Evolutionary conservation across 1,140 invertebrate genomes (phyloP).

Genomic region (Pemphigus obesinymphae): DNA sequence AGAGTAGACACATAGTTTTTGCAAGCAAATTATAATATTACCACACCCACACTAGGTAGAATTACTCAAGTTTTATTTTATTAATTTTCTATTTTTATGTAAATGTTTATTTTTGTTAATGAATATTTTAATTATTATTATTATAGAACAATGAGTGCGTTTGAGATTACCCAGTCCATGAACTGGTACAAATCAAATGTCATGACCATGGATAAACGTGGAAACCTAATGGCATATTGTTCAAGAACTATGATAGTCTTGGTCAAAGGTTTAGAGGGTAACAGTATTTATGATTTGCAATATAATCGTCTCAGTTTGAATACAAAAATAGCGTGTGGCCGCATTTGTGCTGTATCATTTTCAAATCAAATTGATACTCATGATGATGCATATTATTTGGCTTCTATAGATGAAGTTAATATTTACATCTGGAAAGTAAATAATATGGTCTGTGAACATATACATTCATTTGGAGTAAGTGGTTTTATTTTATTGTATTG

Average conservation of each 20-base stretch:
- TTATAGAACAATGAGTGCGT: slow-evolving; percentile 7
- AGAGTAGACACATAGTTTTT: no score
- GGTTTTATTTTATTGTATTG: background rate
- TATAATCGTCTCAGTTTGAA: slow-evolving; percentile 18
- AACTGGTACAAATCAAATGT: slow-evolving; percentile 38
- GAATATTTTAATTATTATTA: no score
- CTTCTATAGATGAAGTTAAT: slow-evolving; percentile 33
- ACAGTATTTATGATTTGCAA: slow-evolving; percentile 20
- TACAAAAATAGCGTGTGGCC: slow-evolving; percentile 16
- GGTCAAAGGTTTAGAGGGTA: slow-evolving; percentile 6
- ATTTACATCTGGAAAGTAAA: slow-evolving; percentile 36
- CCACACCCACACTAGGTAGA: no score
- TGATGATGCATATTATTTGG: slow-evolving; percentile 20
- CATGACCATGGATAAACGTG: slow-evolving; percentile 1
- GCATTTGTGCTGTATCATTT: slow-evolving; percentile 24
- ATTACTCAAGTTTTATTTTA: no score
- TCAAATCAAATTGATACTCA: background rate
- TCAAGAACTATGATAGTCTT: slow-evolving; percentile 26
- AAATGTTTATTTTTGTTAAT: no score
- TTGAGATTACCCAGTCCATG: slow-evolving; percentile 22
- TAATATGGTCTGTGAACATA: slow-evolving; percentile 7
- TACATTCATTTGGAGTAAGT: slow-evolving; percentile 38
- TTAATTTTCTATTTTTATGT: no score
- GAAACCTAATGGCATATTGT: background rate
- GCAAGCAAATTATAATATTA: no score